Conservation (phyloP, 2,888 invertebrate species). For the Limnephilus marmoratus region DNA sequence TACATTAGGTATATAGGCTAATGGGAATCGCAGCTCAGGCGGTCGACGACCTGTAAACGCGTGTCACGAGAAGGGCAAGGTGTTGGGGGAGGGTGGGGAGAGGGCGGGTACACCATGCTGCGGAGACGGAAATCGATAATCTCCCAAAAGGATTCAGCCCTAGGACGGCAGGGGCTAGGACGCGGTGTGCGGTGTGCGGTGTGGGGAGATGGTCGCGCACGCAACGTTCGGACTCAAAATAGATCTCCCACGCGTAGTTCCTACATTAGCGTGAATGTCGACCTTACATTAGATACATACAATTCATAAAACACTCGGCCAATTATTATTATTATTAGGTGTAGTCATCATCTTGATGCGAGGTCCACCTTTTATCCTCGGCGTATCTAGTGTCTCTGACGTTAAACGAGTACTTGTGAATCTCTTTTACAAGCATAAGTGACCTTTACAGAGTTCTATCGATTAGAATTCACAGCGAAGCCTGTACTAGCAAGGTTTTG, state of each 20-base stretch:
- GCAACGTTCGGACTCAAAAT: conserved; percentile 54
- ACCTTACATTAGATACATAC: conserved; percentile 27
- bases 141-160: conserved; percentile 56
- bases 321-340: conserved; percentile 1
- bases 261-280: conserved; percentile 31
- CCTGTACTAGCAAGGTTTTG: not conserved
- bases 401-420: not conserved
- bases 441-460: not conserved
- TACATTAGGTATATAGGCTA: conserved; percentile 56
- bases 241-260: conserved; percentile 51
- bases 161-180: conserved; percentile 36
- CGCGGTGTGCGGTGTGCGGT: not conserved
- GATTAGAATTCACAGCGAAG: not conserved
- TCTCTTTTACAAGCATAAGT: not conserved
- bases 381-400: not conserved
- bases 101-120: conserved; percentile 44
- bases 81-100: conserved; percentile 24
- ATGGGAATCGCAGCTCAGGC: conserved; percentile 50
- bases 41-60: conserved; percentile 56
- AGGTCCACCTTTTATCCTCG: not conserved
- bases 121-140: conserved; percentile 55
- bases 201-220: conserved; percentile 47
- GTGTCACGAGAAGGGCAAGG: conserved; percentile 48
- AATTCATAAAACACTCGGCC: conserved; percentile 38
- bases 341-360: not conserved